Conservation (phyloP, 2,888 invertebrate genomes). For the Ptychoptera contaminata region DNA sequence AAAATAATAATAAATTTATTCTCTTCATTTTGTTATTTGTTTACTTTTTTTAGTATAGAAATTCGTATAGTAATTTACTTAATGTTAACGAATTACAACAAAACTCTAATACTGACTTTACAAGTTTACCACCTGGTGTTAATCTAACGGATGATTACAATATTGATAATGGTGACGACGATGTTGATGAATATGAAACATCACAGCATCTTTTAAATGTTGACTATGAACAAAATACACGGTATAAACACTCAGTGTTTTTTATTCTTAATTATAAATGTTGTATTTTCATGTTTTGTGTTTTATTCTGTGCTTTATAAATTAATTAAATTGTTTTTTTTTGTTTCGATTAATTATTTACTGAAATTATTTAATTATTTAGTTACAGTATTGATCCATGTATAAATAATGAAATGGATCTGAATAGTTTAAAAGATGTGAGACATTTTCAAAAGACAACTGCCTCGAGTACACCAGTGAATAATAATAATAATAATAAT, state of each 20-base stretch:
- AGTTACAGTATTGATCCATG: too few species aligned
- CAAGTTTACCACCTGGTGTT: conserved; percentile 57
- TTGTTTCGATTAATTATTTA: too few species aligned
- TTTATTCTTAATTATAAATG: too few species aligned
- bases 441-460: too few species aligned
- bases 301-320: too few species aligned
- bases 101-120: conserved; percentile 30
- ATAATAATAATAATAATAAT: conserved; percentile 18
- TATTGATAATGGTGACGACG: conserved; percentile 6
- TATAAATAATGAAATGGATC: too few species aligned
- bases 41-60: conserved; percentile 11
- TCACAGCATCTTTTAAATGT: conserved; percentile 1
- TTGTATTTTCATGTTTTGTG: too few species aligned
- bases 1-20: neutral
- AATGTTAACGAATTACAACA: conserved; percentile 17
- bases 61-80: conserved; percentile 21
- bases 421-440: too few species aligned
- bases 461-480: conserved; percentile 16
- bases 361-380: too few species aligned
- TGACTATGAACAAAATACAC: conserved; percentile 17
- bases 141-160: conserved; percentile 24
- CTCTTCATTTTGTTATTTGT: conserved; percentile 2
- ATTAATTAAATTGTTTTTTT: too few species aligned
- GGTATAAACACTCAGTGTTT: conserved; percentile 17
- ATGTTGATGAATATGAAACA: conserved; percentile 8